Evolutionary conservation across 2,797 vertebrate genomes (phyloP).

Genomic region (Poecilia picta): DNA sequence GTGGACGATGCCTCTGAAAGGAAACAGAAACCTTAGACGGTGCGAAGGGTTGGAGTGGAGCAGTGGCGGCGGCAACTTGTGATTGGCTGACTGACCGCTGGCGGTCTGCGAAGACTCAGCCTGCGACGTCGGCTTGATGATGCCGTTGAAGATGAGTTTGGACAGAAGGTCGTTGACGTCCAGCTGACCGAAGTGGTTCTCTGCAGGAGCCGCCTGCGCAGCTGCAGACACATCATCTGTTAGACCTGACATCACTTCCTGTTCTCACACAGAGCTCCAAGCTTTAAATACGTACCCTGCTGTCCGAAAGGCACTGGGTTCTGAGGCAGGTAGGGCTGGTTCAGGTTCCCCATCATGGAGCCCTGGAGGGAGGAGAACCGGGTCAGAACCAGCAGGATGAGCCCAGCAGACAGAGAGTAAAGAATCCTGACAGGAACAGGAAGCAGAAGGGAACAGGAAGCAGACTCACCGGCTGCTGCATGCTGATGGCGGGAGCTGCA

Average conservation of each 20-base stretch:
- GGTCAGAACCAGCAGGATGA: neutral
- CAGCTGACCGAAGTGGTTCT: slow-evolving; percentile 95
- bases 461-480: slow-evolving; percentile 85
- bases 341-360: slow-evolving; percentile 76
- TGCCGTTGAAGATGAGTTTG: slow-evolving; percentile 92
- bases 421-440: neutral
- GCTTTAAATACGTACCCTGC: slow-evolving; percentile 64
- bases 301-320: slow-evolving; percentile 86
- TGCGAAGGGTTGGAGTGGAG: too few relatives aligned
- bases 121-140: slow-evolving; percentile 88
- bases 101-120: slow-evolving; percentile 65
- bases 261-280: neutral
- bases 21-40: neutral
- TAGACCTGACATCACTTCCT: slow-evolving; percentile 4
- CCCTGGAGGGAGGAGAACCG: slow-evolving; percentile 52
- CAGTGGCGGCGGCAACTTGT: neutral
- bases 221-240: slow-evolving; percentile 38
- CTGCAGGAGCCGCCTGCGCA: slow-evolving; percentile 83
- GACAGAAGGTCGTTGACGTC: slow-evolving; percentile 95
- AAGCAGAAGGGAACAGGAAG: too few relatives aligned
- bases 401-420: too few relatives aligned
- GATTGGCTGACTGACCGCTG: slow-evolving; percentile 22
- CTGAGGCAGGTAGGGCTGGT: slow-evolving; percentile 85
- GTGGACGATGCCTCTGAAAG: slow-evolving; percentile 68
- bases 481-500: slow-evolving; percentile 68